phyloP scores from a whole-genome alignment of 2,797 vertebrate species.

The Schizopygopsis malacanthus region DNA sequence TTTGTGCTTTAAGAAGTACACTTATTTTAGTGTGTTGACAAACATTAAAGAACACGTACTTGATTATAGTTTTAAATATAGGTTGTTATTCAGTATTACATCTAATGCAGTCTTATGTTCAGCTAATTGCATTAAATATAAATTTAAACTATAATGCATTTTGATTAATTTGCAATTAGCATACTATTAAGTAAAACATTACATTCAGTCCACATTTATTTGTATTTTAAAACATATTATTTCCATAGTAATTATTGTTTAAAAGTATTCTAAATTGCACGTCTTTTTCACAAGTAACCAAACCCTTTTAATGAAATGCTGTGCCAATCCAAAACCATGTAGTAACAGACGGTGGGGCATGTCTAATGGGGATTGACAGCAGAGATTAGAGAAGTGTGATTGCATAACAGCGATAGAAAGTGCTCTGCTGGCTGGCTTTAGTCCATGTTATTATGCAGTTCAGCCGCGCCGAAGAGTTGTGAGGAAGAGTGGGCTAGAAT shows the following conservation, averaged over 20 bases:
- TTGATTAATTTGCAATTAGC: not conserved
- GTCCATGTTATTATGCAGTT: constrained; percentile 47
- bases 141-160: not conserved
- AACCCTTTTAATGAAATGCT: constrained; percentile 3
- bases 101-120: not conserved
- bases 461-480: constrained; percentile 26
- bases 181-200: not conserved
- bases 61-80: not conserved
- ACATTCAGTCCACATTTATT: not conserved
- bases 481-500: constrained; percentile 24
- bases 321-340: not conserved
- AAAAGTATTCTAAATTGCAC: not conserved
- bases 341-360: constrained; percentile 35
- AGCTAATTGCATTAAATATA: not conserved
- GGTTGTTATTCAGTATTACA: not conserved
- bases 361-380: constrained; percentile 64
- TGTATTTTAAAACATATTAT: not conserved
- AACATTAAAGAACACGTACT: not conserved
- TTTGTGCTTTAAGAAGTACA: not conserved
- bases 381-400: constrained; percentile 59
- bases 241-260: not conserved
- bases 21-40: not conserved
- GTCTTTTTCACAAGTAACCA: not conserved
- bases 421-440: constrained; percentile 44
- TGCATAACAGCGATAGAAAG: constrained; percentile 63